These are phyloP conservation scores for Papilio dardanus DNA, from an alignment of 1,140 invertebrate species.

Conservation along the genomic window DNA sequence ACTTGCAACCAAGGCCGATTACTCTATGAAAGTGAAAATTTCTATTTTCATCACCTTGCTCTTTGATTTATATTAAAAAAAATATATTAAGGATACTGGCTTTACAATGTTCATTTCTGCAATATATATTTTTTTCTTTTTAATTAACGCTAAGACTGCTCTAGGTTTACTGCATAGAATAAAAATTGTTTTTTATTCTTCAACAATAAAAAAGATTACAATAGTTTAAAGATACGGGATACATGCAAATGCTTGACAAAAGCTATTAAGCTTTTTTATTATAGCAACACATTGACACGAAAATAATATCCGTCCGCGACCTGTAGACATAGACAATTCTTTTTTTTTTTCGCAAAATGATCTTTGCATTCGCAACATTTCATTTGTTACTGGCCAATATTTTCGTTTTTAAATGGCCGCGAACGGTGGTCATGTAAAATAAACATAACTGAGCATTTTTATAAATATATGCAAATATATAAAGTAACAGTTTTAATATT, in stretches of 20 bases:
- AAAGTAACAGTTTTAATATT: neutral
- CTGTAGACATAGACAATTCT: constrained; percentile 45
- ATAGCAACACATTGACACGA: constrained; percentile 52
- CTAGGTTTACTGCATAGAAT: constrained; percentile 29
- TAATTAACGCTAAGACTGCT: no score
- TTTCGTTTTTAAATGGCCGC: constrained; percentile 19
- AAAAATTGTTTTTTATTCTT: constrained; percentile 34
- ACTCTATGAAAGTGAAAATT: no score
- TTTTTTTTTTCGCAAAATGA: neutral
- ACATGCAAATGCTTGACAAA: constrained; percentile 62
- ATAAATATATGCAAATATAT: constrained; percentile 4
- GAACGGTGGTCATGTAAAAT: constrained; percentile 11
- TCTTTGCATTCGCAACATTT: neutral
- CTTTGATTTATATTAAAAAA: no score
- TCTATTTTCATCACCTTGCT: no score
- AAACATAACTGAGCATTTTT: constrained; percentile 33
- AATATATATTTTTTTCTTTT: no score
- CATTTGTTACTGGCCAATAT: constrained; percentile 12
- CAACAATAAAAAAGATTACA: constrained; percentile 43
- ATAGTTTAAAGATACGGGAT: constrained; percentile 57
- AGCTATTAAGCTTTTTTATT: constrained; percentile 67
- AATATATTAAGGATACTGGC: no score
- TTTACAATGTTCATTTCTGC: no score
- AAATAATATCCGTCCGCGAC: constrained; percentile 32
- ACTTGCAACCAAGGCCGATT: no score